Evolutionary conservation across 2,113 vertebrate genomes (phyloP).

Genomic region (Octodon degus): DNA sequence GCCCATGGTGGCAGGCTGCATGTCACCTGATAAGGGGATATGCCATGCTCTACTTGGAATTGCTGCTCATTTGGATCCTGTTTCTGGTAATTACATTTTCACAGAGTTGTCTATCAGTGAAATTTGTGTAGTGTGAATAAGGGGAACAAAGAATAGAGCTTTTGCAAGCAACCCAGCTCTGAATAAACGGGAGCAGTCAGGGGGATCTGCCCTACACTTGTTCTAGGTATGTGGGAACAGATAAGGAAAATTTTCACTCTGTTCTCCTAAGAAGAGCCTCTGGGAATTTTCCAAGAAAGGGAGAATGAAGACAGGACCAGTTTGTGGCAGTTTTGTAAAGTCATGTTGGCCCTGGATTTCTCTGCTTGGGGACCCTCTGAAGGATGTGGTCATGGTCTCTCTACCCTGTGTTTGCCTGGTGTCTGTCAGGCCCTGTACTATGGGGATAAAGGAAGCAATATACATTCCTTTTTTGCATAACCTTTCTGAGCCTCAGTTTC

Average conservation of each 20-base stretch:
- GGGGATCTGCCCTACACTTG: background rate
- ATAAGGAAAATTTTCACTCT: constrained; percentile 13
- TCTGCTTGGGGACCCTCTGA: background rate
- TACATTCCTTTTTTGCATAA: background rate
- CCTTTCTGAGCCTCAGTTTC: background rate
- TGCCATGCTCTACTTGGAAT: constrained; percentile 75
- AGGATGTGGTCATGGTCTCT: constrained; percentile 10
- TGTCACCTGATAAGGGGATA: constrained; percentile 66
- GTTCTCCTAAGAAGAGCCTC: constrained; percentile 7
- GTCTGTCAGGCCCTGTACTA: background rate
- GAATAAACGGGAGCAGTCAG: background rate
- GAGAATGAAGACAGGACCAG: background rate
- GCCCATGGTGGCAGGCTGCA: constrained; percentile 57
- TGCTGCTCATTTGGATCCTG: constrained; percentile 31
- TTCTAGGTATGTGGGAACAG: background rate
- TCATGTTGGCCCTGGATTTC: background rate
- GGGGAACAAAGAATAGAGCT: constrained; percentile 16
- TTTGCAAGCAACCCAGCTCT: background rate
- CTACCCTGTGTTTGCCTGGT: background rate
- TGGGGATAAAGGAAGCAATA: background rate
- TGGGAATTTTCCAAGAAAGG: constrained; percentile 14
- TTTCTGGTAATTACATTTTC: constrained; percentile 73
- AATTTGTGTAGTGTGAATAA: constrained; percentile 7
- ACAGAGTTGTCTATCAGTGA: background rate
- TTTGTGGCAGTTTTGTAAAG: constrained; percentile 3